A percentile compares a stretch with the other conserved stretches of the same genome.
Evolutionary conservation across 2,113 vertebrate species (phyloP).

Genomic region (Heterochromis multidens): DNA sequence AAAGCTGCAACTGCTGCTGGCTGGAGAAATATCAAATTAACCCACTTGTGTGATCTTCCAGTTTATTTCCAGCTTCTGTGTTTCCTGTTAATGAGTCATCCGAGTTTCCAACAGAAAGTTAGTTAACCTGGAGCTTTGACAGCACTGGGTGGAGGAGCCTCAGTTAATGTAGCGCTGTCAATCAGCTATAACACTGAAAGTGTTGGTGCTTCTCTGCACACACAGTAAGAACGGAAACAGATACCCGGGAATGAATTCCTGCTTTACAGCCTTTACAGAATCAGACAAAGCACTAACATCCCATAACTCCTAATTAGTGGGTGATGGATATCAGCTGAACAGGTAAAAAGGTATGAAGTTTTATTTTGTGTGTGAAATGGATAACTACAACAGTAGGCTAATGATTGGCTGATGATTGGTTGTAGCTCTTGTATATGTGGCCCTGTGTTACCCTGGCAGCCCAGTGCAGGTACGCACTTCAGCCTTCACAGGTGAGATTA

Average conservation of each 20-base stretch:
- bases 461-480: not conserved
- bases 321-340: not conserved
- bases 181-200: not conserved
- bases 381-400: too few species aligned
- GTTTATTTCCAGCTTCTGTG: not conserved
- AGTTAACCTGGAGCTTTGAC: not conserved
- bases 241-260: not conserved
- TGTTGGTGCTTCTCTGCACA: not conserved
- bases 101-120: not conserved
- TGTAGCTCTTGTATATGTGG: too few species aligned
- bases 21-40: not conserved
- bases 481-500: not conserved
- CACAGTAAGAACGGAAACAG: not conserved
- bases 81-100: not conserved
- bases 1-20: not conserved
- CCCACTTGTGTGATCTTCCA: not conserved
- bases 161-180: too few species aligned
- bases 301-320: too few species aligned
- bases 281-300: fast-evolving
- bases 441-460: not conserved
- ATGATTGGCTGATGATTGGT: too few species aligned
- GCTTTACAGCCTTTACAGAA: not conserved
- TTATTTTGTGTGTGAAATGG: too few species aligned
- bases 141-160: not conserved
- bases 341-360: not conserved